phyloP scores from a whole-genome alignment of 2,888 invertebrate genomes.

The Drymonia ruficornis region DNA sequence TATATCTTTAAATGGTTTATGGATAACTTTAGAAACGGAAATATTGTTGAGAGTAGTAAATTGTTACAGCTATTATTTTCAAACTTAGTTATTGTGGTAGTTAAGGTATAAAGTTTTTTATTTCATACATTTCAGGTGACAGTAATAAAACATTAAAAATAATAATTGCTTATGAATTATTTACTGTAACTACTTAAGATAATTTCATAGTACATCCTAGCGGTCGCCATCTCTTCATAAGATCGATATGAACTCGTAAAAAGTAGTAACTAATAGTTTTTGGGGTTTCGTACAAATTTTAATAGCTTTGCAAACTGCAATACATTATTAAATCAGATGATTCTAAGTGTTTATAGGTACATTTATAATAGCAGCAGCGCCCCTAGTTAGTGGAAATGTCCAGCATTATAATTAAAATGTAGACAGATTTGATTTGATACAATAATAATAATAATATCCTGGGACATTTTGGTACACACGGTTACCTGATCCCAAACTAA shows the following conservation, averaged over 20 bases:
- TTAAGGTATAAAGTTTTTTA: slow-evolving; percentile 16
- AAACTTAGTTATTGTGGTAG: slow-evolving; percentile 29
- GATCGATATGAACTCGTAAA: not conserved
- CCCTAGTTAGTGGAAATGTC: not conserved
- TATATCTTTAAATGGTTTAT: not conserved
- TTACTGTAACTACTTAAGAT: not conserved
- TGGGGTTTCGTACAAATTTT: not conserved
- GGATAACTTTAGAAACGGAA: slow-evolving; percentile 2
- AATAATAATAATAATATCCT: no score
- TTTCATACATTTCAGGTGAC: slow-evolving; percentile 31
- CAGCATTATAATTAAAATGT: not conserved
- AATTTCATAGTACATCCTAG: not conserved
- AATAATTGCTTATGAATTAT: slow-evolving; percentile 4
- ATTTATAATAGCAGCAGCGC: not conserved
- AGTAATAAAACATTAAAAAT: slow-evolving; percentile 27
- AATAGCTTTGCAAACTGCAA: not conserved
- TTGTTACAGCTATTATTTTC: slow-evolving; percentile 23
- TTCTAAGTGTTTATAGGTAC: not conserved
- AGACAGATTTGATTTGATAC: not conserved
- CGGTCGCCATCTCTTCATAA: not conserved
- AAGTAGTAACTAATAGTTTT: no score
- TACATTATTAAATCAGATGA: not conserved
- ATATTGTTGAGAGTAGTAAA: slow-evolving; percentile 13
- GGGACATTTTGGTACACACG: no score
- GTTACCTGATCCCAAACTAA: no score